Percentiles rank a stretch among this genome's conserved stretches.
Conservation (phyloP, 2,888 invertebrate genomes). For the Scaptomyza tumidula region DNA sequence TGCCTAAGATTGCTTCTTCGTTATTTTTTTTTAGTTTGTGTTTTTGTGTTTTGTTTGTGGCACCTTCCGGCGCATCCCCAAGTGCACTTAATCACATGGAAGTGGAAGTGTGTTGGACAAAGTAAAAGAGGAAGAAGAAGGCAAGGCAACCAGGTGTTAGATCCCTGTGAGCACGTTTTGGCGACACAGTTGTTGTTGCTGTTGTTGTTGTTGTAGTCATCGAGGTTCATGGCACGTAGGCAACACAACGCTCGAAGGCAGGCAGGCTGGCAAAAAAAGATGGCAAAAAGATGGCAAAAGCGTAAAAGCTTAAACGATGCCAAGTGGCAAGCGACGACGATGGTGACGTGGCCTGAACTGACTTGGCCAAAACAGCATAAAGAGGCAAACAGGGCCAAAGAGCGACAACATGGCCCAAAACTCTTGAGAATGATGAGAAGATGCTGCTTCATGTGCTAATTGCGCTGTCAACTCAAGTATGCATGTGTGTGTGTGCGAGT, state of each 20-base stretch:
- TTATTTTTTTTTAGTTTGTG: not conserved
- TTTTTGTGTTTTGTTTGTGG: conserved; percentile 23
- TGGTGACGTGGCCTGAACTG: conserved; percentile 9
- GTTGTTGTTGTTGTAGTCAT: conserved; percentile 5
- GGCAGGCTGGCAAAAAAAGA: conserved; percentile 36
- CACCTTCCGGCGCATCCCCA: conserved; percentile 52
- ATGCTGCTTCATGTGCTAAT: conserved; percentile 81
- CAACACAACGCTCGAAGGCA: conserved; percentile 36
- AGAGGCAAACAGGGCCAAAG: conserved; percentile 46
- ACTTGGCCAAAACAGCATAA: conserved; percentile 13
- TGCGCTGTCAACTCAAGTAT: conserved; percentile 75
- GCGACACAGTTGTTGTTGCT: conserved; percentile 31
- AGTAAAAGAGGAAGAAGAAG: conserved; percentile 7
- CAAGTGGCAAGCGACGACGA: conserved; percentile 66
- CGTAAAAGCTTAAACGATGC: conserved; percentile 73
- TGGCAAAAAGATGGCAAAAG: conserved; percentile 18
- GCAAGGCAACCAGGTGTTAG: conserved; percentile 21
- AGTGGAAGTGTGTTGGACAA: conserved; percentile 21
- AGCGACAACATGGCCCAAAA: conserved; percentile 48
- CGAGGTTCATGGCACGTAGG: conserved; percentile 53
- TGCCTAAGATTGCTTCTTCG: conserved; percentile 41
- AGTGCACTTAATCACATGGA: conserved; percentile 63
- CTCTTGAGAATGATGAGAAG: conserved; percentile 70
- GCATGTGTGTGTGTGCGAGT: conserved; percentile 1
- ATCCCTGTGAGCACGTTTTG: conserved; percentile 46